These are phyloP conservation scores for Parnassius orleans DNA, from an alignment of 2,888 invertebrate species.

Conservation along the genomic window DNA sequence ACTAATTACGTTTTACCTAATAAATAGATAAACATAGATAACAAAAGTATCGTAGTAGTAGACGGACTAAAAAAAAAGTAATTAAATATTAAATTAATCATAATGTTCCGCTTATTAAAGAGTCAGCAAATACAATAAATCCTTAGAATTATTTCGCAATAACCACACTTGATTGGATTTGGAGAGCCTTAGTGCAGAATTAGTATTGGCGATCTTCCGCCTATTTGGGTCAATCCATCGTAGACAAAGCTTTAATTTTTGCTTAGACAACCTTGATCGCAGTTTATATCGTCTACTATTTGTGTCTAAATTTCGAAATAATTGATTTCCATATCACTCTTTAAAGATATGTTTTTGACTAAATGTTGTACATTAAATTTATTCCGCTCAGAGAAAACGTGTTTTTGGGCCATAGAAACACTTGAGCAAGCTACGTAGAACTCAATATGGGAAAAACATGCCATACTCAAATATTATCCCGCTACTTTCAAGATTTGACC, in stretches of 20 bases:
- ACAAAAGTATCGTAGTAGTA: too few relatives aligned
- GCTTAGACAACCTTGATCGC: slow-evolving; percentile 12
- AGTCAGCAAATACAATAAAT: slow-evolving; percentile 25
- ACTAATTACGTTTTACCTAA: too few relatives aligned
- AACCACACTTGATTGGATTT: slow-evolving; percentile 29
- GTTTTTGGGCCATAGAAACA: too few relatives aligned
- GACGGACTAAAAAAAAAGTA: not conserved
- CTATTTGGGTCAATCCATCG: slow-evolving; percentile 20
- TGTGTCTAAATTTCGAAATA: slow-evolving; percentile 1
- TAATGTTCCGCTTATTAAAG: slow-evolving; percentile 9
- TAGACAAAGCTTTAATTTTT: slow-evolving; percentile 24
- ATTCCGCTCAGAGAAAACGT: too few relatives aligned
- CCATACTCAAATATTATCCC: too few relatives aligned
- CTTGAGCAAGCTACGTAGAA: too few relatives aligned
- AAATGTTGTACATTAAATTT: too few relatives aligned
- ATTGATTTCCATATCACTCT: not conserved
- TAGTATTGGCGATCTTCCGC: slow-evolving; percentile 22
- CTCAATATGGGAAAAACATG: too few relatives aligned
- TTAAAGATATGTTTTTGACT: too few relatives aligned
- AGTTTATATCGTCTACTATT: not conserved
- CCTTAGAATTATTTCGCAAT: slow-evolving; percentile 28
- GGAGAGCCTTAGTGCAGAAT: slow-evolving; percentile 14
- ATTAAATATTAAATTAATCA: not conserved
- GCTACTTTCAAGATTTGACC: too few relatives aligned
- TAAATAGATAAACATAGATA: too few relatives aligned